A percentile compares a stretch with the other conserved stretches of the same genome.
phyloP scores from a whole-genome alignment of 2,797 vertebrate genomes.

The Miichthys miiuy region DNA sequence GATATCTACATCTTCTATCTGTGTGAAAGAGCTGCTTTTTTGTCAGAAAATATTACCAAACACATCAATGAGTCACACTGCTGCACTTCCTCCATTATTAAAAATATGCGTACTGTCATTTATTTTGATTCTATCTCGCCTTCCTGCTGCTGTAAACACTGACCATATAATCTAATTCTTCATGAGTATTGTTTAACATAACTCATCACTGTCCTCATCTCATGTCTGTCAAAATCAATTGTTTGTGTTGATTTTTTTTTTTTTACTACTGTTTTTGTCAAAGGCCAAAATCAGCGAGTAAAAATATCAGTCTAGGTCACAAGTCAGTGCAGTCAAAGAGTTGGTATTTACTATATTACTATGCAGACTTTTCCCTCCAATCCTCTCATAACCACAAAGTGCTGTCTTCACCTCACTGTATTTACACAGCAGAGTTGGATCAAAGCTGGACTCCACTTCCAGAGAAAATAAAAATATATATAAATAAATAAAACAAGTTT shows the following conservation, averaged over 20 bases:
- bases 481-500: conserved; percentile 26
- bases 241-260: not conserved
- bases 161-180: not conserved
- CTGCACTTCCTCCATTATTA: not conserved
- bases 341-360: not conserved
- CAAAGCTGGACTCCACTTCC: conserved; percentile 25
- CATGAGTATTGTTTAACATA: too few relatives aligned
- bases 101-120: not conserved
- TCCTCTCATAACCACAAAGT: not conserved
- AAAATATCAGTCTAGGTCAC: not conserved
- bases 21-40: not conserved
- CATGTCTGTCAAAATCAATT: not conserved
- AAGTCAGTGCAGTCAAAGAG: not conserved
- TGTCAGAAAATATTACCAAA: not conserved
- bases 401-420: conserved; percentile 12
- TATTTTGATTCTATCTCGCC: not conserved
- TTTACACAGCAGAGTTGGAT: conserved; percentile 26
- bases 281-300: not conserved
- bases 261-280: not conserved
- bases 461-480: conserved; percentile 20
- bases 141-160: not conserved
- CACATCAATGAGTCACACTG: not conserved
- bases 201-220: not conserved
- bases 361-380: not conserved
- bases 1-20: not conserved